phyloP scores from a whole-genome alignment of 2,113 vertebrate species.

The Delphinus delphis region DNA sequence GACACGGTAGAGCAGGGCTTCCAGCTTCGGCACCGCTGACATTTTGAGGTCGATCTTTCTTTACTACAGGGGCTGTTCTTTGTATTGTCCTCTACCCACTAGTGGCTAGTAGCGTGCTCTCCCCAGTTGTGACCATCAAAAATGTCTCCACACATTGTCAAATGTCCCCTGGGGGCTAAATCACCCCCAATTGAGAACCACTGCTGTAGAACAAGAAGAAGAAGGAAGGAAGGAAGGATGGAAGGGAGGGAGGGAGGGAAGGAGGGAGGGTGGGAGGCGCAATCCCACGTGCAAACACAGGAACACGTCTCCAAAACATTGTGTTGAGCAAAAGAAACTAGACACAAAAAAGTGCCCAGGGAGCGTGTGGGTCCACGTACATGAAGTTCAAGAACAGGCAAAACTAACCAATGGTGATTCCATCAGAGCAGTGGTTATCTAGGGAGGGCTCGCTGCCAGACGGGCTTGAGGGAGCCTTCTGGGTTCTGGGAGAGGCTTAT shows the following conservation, averaged over 20 bases:
- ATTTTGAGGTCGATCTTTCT: too few relatives aligned
- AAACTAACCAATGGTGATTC: too few relatives aligned
- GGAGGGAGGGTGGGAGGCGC: neutral
- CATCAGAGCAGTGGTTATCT: neutral
- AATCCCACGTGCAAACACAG: accelerated
- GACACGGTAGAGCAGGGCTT: neutral
- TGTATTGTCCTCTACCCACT: neutral
- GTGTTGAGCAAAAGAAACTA: neutral
- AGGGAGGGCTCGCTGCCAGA: neutral
- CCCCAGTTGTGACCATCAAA: accelerated
- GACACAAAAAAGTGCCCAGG: neutral
- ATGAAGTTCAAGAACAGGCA: neutral
- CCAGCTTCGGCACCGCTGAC: accelerated
- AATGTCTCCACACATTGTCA: neutral
- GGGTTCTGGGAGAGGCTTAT: neutral
- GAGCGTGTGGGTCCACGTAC: accelerated
- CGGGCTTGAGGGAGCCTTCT: accelerated
- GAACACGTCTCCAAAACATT: neutral
- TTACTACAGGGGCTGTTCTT: accelerated
- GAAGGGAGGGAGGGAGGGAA: neutral
- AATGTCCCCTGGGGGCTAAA: neutral
- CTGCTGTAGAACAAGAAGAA: neutral
- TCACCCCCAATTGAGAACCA: accelerated
- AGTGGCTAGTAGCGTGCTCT: neutral
- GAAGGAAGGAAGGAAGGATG: neutral